phyloP scores from a whole-genome alignment of 2,113 vertebrate genomes.

The Pungitius pungitius region DNA sequence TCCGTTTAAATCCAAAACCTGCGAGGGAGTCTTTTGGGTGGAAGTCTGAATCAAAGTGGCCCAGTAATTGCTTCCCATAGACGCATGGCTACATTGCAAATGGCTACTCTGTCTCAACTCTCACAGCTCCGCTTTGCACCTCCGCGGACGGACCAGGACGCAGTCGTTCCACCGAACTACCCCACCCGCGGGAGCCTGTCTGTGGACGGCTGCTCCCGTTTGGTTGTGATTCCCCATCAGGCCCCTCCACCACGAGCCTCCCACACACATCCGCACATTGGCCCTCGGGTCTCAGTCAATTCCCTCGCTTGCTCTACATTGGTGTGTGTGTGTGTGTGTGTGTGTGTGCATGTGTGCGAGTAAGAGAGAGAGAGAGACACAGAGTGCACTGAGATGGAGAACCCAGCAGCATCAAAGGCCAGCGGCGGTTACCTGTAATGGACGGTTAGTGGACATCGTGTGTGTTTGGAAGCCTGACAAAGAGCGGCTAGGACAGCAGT shows the following conservation, averaged over 20 bases:
- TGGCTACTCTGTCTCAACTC: not conserved
- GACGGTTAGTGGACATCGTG: not conserved
- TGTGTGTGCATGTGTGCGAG: not conserved
- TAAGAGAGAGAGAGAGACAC: conserved; percentile 5
- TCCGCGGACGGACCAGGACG: not conserved
- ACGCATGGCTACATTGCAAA: not conserved
- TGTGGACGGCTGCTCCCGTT: conserved; percentile 28
- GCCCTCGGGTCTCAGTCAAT: conserved; percentile 47
- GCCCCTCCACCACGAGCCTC: conserved; percentile 50
- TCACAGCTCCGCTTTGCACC: not conserved
- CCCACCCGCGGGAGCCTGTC: conserved; percentile 11
- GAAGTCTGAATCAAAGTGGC: not conserved
- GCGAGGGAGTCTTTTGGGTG: not conserved
- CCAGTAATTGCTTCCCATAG: not conserved
- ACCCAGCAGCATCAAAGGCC: conserved; percentile 16
- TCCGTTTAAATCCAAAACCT: not conserved
- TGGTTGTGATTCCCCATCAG: conserved; percentile 54
- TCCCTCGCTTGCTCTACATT: conserved; percentile 31
- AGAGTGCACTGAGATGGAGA: conserved; percentile 23
- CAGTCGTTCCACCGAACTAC: not conserved
- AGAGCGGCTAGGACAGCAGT: not conserved
- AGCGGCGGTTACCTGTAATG: conserved; percentile 40
- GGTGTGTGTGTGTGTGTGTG: conserved; percentile 13
- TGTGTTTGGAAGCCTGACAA: not conserved
- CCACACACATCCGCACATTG: conserved; percentile 53